Conservation (phyloP, 2,888 invertebrate genomes). For the Lepidocyrtinus sp. region DNA sequence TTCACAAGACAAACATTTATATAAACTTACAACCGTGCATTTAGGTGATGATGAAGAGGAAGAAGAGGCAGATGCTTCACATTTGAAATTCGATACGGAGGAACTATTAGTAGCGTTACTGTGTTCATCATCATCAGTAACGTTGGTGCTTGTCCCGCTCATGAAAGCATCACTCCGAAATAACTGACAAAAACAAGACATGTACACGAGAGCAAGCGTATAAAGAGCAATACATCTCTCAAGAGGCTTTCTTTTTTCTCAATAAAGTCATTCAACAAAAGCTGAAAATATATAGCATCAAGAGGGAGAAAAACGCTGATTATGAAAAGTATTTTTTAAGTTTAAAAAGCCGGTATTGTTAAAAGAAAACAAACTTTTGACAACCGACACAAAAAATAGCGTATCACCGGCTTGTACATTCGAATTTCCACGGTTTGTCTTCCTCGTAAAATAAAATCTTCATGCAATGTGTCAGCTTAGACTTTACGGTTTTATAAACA, state of each 20-base stretch:
- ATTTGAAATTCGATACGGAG: constrained; percentile 50
- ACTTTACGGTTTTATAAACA: not conserved
- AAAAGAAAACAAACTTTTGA: constrained; percentile 51
- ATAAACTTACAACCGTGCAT: constrained; percentile 43
- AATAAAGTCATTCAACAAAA: constrained; percentile 29
- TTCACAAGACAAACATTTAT: not conserved
- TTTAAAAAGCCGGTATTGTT: constrained; percentile 40
- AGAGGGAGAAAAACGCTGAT: constrained; percentile 35
- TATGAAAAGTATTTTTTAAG: constrained; percentile 29
- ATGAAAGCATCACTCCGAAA: constrained; percentile 52
- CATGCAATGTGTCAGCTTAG: not conserved
- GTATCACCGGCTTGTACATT: constrained; percentile 15
- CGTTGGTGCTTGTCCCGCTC: constrained; percentile 44
- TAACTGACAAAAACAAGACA: constrained; percentile 55
- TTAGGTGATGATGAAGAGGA: constrained; percentile 44
- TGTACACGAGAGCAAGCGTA: not conserved
- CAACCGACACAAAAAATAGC: constrained; percentile 41
- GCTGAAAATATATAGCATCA: not conserved
- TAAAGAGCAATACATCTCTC: too few species aligned
- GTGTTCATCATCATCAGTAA: not conserved
- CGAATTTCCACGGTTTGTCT: constrained; percentile 5
- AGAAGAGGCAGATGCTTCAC: constrained; percentile 46
- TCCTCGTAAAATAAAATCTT: not conserved
- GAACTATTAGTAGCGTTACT: not conserved
- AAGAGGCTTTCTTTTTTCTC: too few species aligned